Conservation (phyloP, 1,140 invertebrate species). For the Brachystomella parvula region DNA sequence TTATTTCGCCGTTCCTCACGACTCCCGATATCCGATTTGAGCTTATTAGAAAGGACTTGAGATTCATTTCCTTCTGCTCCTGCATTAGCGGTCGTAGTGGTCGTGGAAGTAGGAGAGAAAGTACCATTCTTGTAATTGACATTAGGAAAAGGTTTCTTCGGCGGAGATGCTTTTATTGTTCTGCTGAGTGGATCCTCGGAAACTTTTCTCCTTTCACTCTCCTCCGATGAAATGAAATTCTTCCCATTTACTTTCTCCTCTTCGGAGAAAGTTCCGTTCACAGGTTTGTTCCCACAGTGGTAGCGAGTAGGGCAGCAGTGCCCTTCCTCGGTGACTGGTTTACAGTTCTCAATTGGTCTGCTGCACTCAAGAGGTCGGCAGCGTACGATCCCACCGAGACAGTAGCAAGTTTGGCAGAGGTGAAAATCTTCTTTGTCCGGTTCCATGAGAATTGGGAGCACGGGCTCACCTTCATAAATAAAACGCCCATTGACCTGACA, state of each 20-base stretch:
- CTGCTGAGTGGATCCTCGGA: no score
- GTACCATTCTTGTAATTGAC: background rate
- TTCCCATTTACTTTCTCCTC: background rate
- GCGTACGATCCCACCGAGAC: constrained; percentile 60
- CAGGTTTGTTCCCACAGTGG: constrained; percentile 23
- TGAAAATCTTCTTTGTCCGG: constrained; percentile 6
- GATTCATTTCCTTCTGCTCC: background rate
- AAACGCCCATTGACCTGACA: constrained; percentile 56
- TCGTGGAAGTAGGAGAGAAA: background rate
- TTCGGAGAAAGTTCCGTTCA: constrained; percentile 14
- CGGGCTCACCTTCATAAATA: constrained; percentile 64
- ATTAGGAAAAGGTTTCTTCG: constrained; percentile 5
- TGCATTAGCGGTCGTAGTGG: no score
- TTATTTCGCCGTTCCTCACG: constrained; percentile 33
- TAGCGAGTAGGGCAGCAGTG: constrained; percentile 65
- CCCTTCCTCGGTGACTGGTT: constrained; percentile 61
- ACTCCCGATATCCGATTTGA: constrained; percentile 27
- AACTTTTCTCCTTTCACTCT: no score
- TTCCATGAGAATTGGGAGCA: constrained; percentile 48
- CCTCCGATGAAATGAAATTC: background rate
- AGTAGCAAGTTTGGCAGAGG: constrained; percentile 57
- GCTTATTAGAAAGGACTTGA: background rate
- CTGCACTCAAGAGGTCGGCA: constrained; percentile 69
- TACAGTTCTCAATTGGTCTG: constrained; percentile 62
- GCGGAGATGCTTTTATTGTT: no score